Conservation (phyloP, 2,797 vertebrate genomes). For the Dendrocincla fuliginosa region DNA sequence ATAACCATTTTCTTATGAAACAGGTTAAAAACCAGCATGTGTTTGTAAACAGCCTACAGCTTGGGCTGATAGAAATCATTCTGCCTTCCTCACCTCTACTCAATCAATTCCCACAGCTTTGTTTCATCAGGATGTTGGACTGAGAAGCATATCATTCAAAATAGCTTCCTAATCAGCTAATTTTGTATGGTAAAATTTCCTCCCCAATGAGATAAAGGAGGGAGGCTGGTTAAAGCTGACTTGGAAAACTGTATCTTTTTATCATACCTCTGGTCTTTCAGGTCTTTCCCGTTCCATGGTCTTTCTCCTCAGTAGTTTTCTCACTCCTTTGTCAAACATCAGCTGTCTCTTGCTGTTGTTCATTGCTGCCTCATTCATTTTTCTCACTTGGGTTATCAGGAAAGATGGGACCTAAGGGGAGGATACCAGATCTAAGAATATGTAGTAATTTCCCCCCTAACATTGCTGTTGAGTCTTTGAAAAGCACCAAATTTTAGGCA, state of each 20-base stretch:
- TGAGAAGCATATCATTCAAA: neutral
- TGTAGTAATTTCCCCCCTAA: neutral
- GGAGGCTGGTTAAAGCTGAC: neutral
- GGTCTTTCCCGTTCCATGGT: conserved; percentile 82
- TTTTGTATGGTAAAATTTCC: neutral
- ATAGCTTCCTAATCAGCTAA: neutral
- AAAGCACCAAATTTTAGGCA: neutral
- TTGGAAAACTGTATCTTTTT: neutral
- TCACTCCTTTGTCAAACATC: conserved; percentile 80
- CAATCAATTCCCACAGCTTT: neutral
- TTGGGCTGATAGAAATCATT: neutral
- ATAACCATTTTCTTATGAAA: neutral
- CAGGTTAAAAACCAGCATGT: neutral
- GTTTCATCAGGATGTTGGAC: neutral
- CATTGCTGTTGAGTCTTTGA: neutral
- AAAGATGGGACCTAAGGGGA: conserved; percentile 87
- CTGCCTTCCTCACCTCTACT: neutral
- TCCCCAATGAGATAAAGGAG: neutral
- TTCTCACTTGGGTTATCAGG: conserved; percentile 90
- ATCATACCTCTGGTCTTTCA: conserved; percentile 82
- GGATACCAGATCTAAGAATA: neutral
- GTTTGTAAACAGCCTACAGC: neutral
- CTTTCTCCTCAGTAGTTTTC: conserved; percentile 83
- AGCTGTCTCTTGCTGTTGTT: conserved; percentile 81
- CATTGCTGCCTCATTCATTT: conserved; percentile 87